These are phyloP conservation scores for Drosophila incognita DNA, from an alignment of 2,888 invertebrate genomes.

Conservation along the genomic window DNA sequence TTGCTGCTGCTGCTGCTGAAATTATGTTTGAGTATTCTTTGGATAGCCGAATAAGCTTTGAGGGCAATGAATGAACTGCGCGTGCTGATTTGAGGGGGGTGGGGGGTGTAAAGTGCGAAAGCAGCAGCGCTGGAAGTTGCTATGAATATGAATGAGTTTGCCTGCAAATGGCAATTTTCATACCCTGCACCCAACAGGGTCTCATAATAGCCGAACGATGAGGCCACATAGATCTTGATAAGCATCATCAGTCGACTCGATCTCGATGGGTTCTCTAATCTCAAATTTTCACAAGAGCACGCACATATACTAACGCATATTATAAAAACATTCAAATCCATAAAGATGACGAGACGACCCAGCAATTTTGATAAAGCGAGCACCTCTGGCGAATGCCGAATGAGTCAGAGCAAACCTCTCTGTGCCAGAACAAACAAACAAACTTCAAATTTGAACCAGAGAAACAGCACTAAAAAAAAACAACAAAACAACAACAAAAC, in stretches of 20 bases:
- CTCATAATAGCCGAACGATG: conserved; percentile 6
- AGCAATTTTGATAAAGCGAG: not conserved
- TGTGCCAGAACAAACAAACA: not conserved
- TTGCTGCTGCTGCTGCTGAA: conserved; percentile 14
- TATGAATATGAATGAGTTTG: conserved; percentile 71
- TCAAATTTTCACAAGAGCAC: not conserved
- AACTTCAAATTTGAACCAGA: not conserved
- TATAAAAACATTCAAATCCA: not conserved
- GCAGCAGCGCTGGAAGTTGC: conserved; percentile 14
- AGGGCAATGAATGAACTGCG: conserved; percentile 12
- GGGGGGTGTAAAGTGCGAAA: not conserved
- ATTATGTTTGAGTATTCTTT: conserved; percentile 46
- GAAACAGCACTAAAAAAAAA: not conserved
- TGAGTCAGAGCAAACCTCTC: not conserved
- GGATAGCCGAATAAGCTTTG: conserved; percentile 40
- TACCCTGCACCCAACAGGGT: conserved; percentile 36
- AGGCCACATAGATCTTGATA: not conserved
- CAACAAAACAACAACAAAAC: not conserved
- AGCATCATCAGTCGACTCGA: not conserved
- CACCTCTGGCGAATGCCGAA: not conserved
- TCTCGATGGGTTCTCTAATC: not conserved
- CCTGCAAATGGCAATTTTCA: conserved; percentile 34
- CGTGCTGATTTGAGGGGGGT: not conserved
- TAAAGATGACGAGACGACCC: not conserved
- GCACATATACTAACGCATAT: not conserved